A percentile compares a stretch with the other conserved stretches of the same genome.
phyloP scores from a whole-genome alignment of 2,888 invertebrate genomes.

The Athalia circularis region DNA sequence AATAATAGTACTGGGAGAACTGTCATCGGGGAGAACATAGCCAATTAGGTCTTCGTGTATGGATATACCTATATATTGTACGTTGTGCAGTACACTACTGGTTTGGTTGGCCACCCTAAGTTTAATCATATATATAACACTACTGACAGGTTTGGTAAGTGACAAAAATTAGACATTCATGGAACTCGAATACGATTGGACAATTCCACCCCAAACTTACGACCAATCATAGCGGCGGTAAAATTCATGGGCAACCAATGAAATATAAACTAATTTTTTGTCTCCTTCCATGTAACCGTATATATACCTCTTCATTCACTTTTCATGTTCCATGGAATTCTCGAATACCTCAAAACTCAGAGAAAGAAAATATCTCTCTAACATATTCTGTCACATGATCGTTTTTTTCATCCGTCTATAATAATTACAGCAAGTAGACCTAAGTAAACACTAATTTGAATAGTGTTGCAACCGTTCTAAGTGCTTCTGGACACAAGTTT shows the following conservation, averaged over 20 bases:
- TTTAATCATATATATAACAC: constrained; percentile 5
- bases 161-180: constrained; percentile 55
- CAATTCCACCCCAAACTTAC: background rate
- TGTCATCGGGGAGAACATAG: constrained; percentile 71
- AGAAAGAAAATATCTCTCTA: background rate
- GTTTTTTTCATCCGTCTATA: background rate
- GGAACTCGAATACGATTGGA: background rate
- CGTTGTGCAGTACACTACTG: background rate
- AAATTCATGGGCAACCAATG: too few species aligned
- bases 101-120: background rate
- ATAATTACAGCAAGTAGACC: constrained; percentile 3
- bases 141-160: constrained; percentile 61
- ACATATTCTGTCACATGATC: constrained; percentile 27
- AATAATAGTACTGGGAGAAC: constrained; percentile 69
- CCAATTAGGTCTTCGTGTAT: constrained; percentile 72
- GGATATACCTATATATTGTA: constrained; percentile 53
- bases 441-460: constrained; percentile 39
- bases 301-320: too few species aligned
- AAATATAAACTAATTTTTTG: too few species aligned
- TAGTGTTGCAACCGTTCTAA: constrained; percentile 49
- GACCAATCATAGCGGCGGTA: background rate
- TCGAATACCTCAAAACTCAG: too few species aligned
- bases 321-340: too few species aligned
- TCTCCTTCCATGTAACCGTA: too few species aligned
- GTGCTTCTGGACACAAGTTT: constrained; percentile 53